Percentiles rank a stretch among this genome's conserved stretches.
Evolutionary conservation across 1,140 invertebrate species (phyloP).

Genomic region (Drosophila pectinifera): DNA sequence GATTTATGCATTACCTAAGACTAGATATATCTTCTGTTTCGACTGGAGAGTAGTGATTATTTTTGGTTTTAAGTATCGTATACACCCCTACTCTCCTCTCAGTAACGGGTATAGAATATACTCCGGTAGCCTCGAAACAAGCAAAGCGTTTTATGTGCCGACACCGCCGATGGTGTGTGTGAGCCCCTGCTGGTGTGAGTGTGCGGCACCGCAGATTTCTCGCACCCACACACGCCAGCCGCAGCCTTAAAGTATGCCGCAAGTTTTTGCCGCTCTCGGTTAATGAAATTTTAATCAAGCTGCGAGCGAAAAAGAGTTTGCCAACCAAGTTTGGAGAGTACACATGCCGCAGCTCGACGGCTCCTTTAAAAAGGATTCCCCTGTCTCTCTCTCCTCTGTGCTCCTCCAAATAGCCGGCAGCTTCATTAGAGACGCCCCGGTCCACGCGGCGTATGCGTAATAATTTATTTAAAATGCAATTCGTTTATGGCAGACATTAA

Average conservation of each 20-base stretch:
- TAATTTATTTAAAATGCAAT: conserved; percentile 83
- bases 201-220: conserved; percentile 71
- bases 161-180: conserved; percentile 23
- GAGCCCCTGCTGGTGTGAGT: conserved; percentile 6
- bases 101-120: conserved; percentile 28
- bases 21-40: too few relatives aligned
- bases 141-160: conserved; percentile 75
- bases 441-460: conserved; percentile 68
- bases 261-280: conserved; percentile 71
- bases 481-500: conserved; percentile 75
- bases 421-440: conserved; percentile 65
- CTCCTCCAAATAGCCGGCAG: conserved; percentile 63
- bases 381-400: neutral
- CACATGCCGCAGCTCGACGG: conserved; percentile 45
- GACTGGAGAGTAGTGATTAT: neutral
- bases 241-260: conserved; percentile 77
- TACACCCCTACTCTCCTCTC: too few relatives aligned
- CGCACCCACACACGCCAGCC: conserved; percentile 41
- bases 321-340: conserved; percentile 47
- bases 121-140: conserved; percentile 59
- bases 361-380: conserved; percentile 38
- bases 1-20: neutral
- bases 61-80: rapidly evolving
- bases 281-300: conserved; percentile 84
- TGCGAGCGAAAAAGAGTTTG: conserved; percentile 59